phyloP scores from a whole-genome alignment of 2,888 invertebrate genomes.

The Latrodectus hesperus region DNA sequence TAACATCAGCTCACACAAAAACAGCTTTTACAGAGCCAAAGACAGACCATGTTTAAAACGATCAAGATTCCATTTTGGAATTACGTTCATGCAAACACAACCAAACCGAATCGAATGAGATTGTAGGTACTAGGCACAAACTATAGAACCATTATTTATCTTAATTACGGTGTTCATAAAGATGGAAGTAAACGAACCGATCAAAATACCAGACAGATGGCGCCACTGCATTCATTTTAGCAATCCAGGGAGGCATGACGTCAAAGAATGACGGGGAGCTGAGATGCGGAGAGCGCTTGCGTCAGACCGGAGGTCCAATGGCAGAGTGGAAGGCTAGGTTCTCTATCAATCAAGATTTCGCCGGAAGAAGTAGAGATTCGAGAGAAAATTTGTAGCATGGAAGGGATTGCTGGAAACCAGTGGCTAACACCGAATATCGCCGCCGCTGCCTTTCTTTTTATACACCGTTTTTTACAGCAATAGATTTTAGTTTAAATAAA shows the following conservation, averaged over 20 bases:
- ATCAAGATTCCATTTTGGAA: no score
- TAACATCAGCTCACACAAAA: constrained; percentile 14
- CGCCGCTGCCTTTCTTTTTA: constrained; percentile 27
- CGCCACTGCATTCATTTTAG: constrained; percentile 3
- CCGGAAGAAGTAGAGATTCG: background rate
- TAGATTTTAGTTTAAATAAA: background rate
- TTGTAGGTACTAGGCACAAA: no score
- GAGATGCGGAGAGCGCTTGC: constrained; percentile 47
- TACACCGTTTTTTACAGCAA: constrained; percentile 14
- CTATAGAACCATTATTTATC: no score
- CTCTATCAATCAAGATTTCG: constrained; percentile 37
- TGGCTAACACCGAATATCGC: constrained; percentile 12
- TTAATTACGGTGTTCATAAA: no score
- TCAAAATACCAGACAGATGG: constrained; percentile 18
- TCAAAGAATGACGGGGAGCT: constrained; percentile 19
- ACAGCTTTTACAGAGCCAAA: constrained; percentile 30
- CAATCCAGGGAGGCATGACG: constrained; percentile 34
- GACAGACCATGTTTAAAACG: no score
- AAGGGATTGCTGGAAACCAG: constrained; percentile 25
- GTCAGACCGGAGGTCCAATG: constrained; percentile 60
- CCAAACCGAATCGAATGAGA: no score
- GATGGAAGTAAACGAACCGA: no score
- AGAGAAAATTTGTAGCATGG: constrained; percentile 39
- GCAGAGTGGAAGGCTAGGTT: constrained; percentile 49
- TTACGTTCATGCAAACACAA: no score